Percentiles rank a stretch among this genome's conserved stretches.
Evolutionary conservation across 2,113 vertebrate species (phyloP).

Genomic region (Dasyornis broadbenti): DNA sequence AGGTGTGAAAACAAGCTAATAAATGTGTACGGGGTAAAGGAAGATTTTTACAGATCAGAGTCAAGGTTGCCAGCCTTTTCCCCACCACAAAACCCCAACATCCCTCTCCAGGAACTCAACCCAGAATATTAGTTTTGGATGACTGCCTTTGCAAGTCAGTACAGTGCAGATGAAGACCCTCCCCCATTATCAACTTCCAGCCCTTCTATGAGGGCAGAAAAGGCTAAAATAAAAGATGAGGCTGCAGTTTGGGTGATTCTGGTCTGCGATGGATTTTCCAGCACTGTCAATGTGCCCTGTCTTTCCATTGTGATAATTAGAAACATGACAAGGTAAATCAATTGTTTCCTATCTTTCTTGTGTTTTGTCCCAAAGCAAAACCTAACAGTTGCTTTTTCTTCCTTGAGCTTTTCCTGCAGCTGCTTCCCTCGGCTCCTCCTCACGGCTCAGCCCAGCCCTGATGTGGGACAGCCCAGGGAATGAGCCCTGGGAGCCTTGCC

Average conservation of each 20-base stretch:
- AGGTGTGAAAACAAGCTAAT: conserved; percentile 54
- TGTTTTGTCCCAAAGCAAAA: background rate
- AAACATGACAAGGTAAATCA: background rate
- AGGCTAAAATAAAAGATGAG: background rate
- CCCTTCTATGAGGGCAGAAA: background rate
- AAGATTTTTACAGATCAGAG: conserved; percentile 53
- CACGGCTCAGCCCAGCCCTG: background rate
- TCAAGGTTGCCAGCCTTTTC: conserved; percentile 47
- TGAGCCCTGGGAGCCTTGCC: background rate
- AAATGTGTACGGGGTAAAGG: conserved; percentile 29
- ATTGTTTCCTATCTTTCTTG: background rate
- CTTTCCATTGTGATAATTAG: background rate
- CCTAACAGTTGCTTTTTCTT: background rate
- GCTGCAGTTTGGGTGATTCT: background rate
- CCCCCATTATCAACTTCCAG: background rate
- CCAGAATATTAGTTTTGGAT: conserved; percentile 58
- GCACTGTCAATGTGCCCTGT: background rate
- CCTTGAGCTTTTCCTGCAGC: background rate
- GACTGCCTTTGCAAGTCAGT: conserved; percentile 39
- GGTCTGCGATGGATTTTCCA: background rate
- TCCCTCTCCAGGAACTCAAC: conserved; percentile 64
- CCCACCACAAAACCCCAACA: conserved; percentile 59
- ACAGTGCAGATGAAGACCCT: background rate
- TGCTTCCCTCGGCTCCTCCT: background rate
- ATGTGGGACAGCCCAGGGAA: background rate